Evolutionary conservation across 2,797 vertebrate genomes (phyloP), one percentile per base, ranked within the genome.

Genomic region (Protosalanx chinensis): DNA sequence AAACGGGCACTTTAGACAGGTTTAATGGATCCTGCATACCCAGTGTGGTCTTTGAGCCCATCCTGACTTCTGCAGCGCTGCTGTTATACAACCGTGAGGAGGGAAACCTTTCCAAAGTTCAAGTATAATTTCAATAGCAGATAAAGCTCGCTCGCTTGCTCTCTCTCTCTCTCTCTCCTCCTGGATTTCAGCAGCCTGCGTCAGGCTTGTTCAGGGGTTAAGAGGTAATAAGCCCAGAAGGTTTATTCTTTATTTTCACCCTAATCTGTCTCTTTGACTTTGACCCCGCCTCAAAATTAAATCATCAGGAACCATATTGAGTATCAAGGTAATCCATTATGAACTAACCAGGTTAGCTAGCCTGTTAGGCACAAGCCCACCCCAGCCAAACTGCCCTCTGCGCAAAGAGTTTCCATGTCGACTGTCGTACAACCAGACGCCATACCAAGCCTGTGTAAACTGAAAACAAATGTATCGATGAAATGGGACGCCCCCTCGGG

Each of bases 1-100:
- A 13, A 12, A 41, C 73, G 72, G 67, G 72, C 79, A 62, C 74
- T 84, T 57, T 32, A 78, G 88, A 87, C 90, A 89, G 87, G 76
- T 87, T 87, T 84, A 87, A 89, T 87, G 87, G 79, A 75, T 87
- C 88, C 76, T 85, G 84, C 88, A 89, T 86, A 87, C 84, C 85
- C 84, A 86, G 16, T 27, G 29, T 27, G 63, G 57, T 68, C 58
- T 73, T 41, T 16, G 57, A 68, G 81, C 82, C 81, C 85, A 86
- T 83, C 86, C 33, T 18, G n/a, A 68, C 15, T 16, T 37, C 51
- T 35, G 49, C 67, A 71, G 75, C 84, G 76, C 49, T 67, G 68
- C 71, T 71, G 81, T 90, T 90, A 89, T 84, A 84, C 74, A 88
- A 90, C 72, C 77, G 53, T 27, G 81, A 87, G 85, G 84, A 87